A percentile compares a stretch with the other conserved stretches of the same genome.
Conservation (phyloP, 2,113 vertebrate genomes). For the Rhizomys pruinosus region DNA sequence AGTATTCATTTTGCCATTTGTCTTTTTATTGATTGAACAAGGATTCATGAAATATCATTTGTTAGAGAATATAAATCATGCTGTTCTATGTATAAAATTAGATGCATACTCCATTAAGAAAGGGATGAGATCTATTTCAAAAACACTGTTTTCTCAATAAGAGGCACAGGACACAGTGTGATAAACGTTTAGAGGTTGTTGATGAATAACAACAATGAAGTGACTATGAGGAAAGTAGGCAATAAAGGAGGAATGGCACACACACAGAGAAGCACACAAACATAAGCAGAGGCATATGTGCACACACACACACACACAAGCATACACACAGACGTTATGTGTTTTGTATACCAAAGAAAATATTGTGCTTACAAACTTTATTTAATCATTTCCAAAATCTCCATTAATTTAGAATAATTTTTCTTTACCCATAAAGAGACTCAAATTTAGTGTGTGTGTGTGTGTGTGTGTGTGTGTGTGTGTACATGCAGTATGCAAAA, state of each 20-base stretch:
- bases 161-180: not conserved
- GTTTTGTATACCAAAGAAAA: not conserved
- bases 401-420: not conserved
- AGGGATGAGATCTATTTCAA: not conserved
- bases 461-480: too few relatives aligned
- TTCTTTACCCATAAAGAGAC: not conserved
- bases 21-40: not conserved
- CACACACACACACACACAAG: too few relatives aligned
- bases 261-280: not conserved
- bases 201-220: not conserved
- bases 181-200: not conserved
- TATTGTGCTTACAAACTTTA: not conserved
- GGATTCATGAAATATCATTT: not conserved
- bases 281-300: not conserved
- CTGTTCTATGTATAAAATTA: not conserved
- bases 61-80: not conserved
- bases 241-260: not conserved
- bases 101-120: not conserved
- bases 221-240: not conserved
- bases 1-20: not conserved
- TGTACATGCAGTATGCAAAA: too few relatives aligned
- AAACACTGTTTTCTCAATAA: not conserved
- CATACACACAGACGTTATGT: not conserved
- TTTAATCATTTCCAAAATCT: not conserved
- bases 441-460: too few relatives aligned